A percentile compares a stretch with the other conserved stretches of the same genome.
These are phyloP conservation scores for Litoditis marina DNA, from an alignment of 2,888 invertebrate genomes.

Conservation along the genomic window DNA sequence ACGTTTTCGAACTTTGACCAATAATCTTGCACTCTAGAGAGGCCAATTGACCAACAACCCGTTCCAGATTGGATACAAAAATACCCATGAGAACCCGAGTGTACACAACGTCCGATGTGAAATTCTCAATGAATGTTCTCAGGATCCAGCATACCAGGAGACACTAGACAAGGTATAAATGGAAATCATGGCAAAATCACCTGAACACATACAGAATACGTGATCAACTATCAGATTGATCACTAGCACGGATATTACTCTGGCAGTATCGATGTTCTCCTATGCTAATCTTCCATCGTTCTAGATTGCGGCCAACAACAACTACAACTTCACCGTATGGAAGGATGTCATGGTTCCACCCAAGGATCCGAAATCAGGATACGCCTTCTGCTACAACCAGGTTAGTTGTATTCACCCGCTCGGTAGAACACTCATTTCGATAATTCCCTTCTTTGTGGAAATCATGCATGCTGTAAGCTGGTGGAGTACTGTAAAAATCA, in stretches of 20 bases:
- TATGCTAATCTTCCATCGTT: too few species aligned
- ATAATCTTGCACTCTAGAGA: background rate
- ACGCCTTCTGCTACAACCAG: conserved; percentile 12
- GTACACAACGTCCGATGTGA: conserved; percentile 3
- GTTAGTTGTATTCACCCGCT: too few species aligned
- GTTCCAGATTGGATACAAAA: conserved; percentile 1
- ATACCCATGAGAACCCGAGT: background rate
- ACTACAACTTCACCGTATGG: background rate
- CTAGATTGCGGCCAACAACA: background rate
- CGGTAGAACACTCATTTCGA: too few species aligned
- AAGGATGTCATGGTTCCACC: conserved; percentile 2
- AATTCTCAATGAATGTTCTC: conserved; percentile 7
- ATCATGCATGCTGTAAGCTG: too few species aligned
- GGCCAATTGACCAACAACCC: background rate
- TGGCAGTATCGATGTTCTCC: too few species aligned
- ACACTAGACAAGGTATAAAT: background rate
- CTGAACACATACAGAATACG: too few species aligned
- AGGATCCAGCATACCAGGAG: conserved; percentile 12
- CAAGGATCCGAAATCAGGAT: conserved; percentile 8
- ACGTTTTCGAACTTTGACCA: too few species aligned
- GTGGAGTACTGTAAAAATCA: background rate
- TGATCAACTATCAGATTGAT: too few species aligned
- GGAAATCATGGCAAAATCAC: too few species aligned
- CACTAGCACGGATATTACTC: too few species aligned
- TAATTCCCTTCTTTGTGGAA: too few species aligned